Conservation (phyloP, 1,140 invertebrate genomes). For the Drosophila ananassae region DNA sequence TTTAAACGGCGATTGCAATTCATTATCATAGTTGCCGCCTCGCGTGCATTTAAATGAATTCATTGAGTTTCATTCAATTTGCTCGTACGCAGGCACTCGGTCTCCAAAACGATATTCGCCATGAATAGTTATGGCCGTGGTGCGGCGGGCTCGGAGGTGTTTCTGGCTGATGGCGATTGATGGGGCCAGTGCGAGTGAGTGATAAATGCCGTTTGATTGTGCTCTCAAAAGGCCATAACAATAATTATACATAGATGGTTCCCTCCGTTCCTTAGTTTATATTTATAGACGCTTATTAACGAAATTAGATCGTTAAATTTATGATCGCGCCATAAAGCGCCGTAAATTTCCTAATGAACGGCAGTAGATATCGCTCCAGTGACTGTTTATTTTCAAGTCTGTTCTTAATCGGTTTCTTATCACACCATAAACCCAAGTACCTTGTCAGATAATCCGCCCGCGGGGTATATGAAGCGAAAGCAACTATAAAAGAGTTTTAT, state of each 20-base stretch:
- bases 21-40: slow-evolving; percentile 76
- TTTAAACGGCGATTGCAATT: slow-evolving; percentile 75
- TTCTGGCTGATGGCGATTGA: slow-evolving; percentile 33
- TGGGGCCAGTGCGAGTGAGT: slow-evolving; percentile 38
- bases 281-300: slow-evolving; percentile 75
- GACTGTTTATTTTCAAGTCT: slow-evolving; percentile 49
- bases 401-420: slow-evolving; percentile 69
- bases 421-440: slow-evolving; percentile 17
- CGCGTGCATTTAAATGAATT: slow-evolving; percentile 80
- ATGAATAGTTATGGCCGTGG: slow-evolving; percentile 42
- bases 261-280: slow-evolving; percentile 27
- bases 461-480: not conserved
- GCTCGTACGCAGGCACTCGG: slow-evolving; percentile 67
- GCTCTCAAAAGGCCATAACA: slow-evolving; percentile 35
- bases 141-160: slow-evolving; percentile 35
- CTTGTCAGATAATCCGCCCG: slow-evolving; percentile 11
- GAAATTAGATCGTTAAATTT: slow-evolving; percentile 74
- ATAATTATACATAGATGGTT: slow-evolving; percentile 28
- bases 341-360: slow-evolving; percentile 70
- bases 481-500: not conserved
- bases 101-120: slow-evolving; percentile 51
- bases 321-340: slow-evolving; percentile 48
- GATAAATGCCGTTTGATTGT: slow-evolving; percentile 68
- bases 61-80: slow-evolving; percentile 78
- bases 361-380: slow-evolving; percentile 38